Percentiles rank a stretch among this genome's conserved stretches.
Evolutionary conservation across 1,140 invertebrate genomes (phyloP).

Genomic region (Drosophila teissieri): DNA sequence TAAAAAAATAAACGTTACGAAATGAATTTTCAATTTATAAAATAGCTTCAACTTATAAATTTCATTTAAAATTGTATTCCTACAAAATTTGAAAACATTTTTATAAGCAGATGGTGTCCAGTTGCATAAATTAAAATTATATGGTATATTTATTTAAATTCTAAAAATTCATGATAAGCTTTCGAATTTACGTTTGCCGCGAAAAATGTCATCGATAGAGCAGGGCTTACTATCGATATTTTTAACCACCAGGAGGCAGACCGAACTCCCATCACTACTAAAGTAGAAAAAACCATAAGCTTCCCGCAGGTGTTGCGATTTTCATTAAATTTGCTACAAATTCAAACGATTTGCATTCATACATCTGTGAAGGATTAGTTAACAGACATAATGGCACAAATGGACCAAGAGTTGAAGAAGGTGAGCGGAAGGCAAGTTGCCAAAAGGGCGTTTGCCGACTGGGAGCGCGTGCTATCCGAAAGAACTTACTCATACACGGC

Average conservation of each 20-base stretch:
- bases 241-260: not conserved
- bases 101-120: too few species aligned
- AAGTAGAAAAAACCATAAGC: conserved; percentile 3
- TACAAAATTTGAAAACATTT: too few species aligned
- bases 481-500: conserved; percentile 17
- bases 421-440: conserved; percentile 20
- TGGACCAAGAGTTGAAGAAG: conserved; percentile 84
- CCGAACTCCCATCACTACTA: not conserved
- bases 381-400: conserved; percentile 70
- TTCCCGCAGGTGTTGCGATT: conserved; percentile 56
- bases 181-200: too few species aligned
- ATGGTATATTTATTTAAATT: too few species aligned
- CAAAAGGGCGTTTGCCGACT: conserved; percentile 1
- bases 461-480: conserved; percentile 38
- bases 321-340: conserved; percentile 39
- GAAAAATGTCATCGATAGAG: not conserved
- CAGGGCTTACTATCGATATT: not conserved
- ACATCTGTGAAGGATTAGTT: conserved; percentile 2
- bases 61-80: too few species aligned
- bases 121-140: too few species aligned
- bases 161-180: too few species aligned
- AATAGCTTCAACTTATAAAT: too few species aligned
- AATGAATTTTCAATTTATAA: too few species aligned
- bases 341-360: not conserved
- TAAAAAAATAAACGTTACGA: too few species aligned